These are phyloP conservation scores for Eledone cirrhosa DNA, from an alignment of 2,888 invertebrate genomes.

Conservation along the genomic window DNA sequence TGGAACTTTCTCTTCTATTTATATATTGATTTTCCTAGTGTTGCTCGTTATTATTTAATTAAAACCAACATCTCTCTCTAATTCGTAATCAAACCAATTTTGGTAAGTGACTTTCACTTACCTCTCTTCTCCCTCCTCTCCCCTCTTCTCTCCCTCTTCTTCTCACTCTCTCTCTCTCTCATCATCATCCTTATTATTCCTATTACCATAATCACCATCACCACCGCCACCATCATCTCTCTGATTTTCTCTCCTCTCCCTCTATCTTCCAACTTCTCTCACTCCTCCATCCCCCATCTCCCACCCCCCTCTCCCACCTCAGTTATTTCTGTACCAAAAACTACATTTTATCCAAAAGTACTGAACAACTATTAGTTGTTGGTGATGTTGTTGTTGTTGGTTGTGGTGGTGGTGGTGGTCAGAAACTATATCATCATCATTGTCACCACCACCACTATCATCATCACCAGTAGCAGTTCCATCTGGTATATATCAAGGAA, in stretches of 20 bases:
- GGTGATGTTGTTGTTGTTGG: too few species aligned
- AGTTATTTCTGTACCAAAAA: background rate
- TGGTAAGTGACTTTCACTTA: too few species aligned
- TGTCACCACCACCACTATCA: slow-evolving; percentile 3
- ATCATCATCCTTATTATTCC: background rate
- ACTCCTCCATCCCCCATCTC: background rate
- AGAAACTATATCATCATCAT: background rate
- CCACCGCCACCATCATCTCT: background rate
- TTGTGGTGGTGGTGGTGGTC: too few species aligned
- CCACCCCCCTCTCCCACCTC: background rate
- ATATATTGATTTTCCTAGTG: background rate
- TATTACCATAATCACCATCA: background rate
- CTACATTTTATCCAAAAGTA: too few species aligned
- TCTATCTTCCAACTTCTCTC: background rate
- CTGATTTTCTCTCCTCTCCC: background rate
- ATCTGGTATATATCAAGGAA: background rate
- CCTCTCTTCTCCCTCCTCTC: background rate
- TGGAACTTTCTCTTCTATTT: background rate
- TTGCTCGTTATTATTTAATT: background rate
- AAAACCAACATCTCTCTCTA: too few species aligned
- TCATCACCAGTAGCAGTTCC: background rate
- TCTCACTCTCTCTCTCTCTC: background rate
- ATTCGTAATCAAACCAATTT: too few species aligned
- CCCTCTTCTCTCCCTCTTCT: background rate
- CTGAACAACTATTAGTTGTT: too few species aligned